Percentiles rank a stretch among this genome's conserved stretches.
These are phyloP conservation scores for Gallinago undulata DNA, from an alignment of 2,113 vertebrate species.

Conservation along the genomic window DNA sequence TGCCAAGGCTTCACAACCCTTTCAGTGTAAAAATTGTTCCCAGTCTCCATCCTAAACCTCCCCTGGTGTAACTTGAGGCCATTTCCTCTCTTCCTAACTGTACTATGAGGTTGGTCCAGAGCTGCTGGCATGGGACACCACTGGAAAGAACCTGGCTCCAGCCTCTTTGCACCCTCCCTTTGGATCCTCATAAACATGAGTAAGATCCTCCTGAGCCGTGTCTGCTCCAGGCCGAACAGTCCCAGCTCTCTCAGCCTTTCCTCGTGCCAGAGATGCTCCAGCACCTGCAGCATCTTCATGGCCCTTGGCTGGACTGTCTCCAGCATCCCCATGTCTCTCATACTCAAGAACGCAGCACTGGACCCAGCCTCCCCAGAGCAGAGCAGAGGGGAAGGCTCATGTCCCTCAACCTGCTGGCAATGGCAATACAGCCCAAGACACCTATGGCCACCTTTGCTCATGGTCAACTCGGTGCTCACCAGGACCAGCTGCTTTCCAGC, in stretches of 20 bases:
- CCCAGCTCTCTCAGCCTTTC: background rate
- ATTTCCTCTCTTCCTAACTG: background rate
- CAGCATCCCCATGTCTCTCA: background rate
- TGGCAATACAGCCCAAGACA: background rate
- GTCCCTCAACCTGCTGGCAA: background rate
- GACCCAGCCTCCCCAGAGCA: background rate
- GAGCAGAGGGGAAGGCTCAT: background rate
- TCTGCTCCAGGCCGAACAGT: background rate
- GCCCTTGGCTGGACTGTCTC: background rate
- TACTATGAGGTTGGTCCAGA: background rate
- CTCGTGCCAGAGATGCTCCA: background rate
- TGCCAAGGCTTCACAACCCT: background rate
- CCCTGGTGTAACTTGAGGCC: background rate
- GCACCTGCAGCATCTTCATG: background rate
- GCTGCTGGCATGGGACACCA: too few species aligned
- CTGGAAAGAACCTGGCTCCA: background rate
- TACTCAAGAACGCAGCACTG: background rate
- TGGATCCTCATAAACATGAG: too few species aligned
- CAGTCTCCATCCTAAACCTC: background rate
- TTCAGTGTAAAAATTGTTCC: background rate
- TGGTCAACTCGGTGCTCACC: background rate
- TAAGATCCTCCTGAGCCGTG: background rate
- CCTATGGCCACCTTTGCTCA: background rate
- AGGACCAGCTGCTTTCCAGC: background rate
- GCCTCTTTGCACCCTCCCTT: background rate